Evolutionary conservation across 1,140 invertebrate genomes (phyloP).

Genomic region (Portunus trituberculatus): DNA sequence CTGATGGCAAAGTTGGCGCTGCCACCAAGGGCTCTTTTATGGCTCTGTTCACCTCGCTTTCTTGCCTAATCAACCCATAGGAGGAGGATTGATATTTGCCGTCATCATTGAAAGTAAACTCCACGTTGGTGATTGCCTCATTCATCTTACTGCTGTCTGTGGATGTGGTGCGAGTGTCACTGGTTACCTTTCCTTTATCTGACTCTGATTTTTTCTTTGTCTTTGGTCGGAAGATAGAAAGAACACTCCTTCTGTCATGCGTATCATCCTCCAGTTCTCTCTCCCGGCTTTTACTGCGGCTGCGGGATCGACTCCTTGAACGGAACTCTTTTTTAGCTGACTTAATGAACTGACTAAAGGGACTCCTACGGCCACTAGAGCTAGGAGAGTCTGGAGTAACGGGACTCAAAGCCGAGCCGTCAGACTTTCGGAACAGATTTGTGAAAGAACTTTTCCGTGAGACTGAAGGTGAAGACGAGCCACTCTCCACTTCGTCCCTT

Average conservation of each 20-base stretch:
- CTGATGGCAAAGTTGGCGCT: neutral
- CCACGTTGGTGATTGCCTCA: conserved; percentile 81
- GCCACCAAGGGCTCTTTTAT: conserved; percentile 72
- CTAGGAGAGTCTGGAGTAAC: conserved; percentile 84
- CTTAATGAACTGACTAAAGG: conserved; percentile 79
- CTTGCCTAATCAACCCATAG: conserved; percentile 77
- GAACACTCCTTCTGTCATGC: conserved; percentile 82
- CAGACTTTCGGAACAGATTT: conserved; percentile 87
- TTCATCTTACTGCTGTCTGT: conserved; percentile 67
- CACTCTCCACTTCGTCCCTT: conserved; percentile 73
- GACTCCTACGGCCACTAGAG: conserved; percentile 75
- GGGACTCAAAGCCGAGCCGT: conserved; percentile 84
- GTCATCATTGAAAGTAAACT: conserved; percentile 80
- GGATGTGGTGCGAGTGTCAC: conserved; percentile 61
- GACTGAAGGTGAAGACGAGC: conserved; percentile 83
- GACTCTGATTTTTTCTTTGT: conserved; percentile 80
- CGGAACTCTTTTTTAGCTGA: conserved; percentile 79
- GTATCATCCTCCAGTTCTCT: conserved; percentile 81
- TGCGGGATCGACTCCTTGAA: conserved; percentile 82
- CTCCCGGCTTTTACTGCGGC: conserved; percentile 84
- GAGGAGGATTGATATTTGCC: conserved; percentile 78
- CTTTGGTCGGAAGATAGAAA: conserved; percentile 82
- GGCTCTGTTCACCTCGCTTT: conserved; percentile 69
- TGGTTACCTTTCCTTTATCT: conserved; percentile 77
- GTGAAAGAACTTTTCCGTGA: conserved; percentile 90